Conservation (phyloP, 1,140 invertebrate genomes). For the Ooceraea biroi region DNA sequence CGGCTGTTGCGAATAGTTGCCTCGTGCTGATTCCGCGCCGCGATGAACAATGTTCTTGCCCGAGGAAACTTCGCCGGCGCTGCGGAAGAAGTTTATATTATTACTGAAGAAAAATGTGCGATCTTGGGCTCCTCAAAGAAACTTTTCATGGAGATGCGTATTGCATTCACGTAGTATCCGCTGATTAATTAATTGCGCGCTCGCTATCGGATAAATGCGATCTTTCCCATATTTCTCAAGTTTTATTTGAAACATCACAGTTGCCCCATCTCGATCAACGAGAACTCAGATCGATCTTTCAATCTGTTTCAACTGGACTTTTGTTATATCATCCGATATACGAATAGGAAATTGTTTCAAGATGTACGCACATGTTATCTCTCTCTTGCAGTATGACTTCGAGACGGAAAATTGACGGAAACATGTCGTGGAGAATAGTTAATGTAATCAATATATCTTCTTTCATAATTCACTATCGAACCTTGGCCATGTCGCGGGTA, state of each 20-base stretch:
- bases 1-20: conserved; percentile 14
- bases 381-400: background rate
- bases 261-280: too few relatives aligned
- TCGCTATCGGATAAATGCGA: too few relatives aligned
- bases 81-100: conserved; percentile 15
- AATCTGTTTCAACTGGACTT: background rate
- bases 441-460: conserved; percentile 44
- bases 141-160: background rate
- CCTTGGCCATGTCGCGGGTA: background rate
- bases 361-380: background rate
- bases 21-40: background rate
- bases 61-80: background rate
- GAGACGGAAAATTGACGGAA: conserved; percentile 25
- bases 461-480: background rate
- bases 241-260: too few relatives aligned
- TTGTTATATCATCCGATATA: background rate
- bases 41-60: background rate
- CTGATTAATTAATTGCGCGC: too few relatives aligned
- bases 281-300: background rate
- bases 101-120: background rate
- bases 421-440: conserved; percentile 33
- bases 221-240: too few relatives aligned
- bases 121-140: background rate
- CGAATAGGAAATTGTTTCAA: background rate
- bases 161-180: too few relatives aligned